Percentiles rank a stretch among this genome's conserved stretches.
These are phyloP conservation scores for Philantomba maxwellii DNA, from an alignment of 2,113 vertebrate genomes.

Conservation along the genomic window DNA sequence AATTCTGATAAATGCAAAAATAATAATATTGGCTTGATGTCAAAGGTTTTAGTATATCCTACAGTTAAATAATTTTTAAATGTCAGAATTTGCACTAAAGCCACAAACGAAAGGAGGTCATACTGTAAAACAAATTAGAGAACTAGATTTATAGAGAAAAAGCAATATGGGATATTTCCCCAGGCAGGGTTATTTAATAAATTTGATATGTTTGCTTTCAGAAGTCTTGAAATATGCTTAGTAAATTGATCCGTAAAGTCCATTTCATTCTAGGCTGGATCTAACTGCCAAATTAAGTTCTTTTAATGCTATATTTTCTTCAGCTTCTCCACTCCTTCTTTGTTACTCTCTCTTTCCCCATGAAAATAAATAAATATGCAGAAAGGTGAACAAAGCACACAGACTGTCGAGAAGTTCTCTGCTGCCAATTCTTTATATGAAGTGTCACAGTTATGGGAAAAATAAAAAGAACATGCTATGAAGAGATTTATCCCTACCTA, in stretches of 20 bases:
- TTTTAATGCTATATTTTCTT: background rate
- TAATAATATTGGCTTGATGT: conserved; percentile 23
- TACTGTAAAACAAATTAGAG: conserved; percentile 58
- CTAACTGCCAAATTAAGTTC: background rate
- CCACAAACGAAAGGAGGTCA: background rate
- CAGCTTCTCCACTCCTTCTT: background rate
- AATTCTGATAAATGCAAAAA: conserved; percentile 24
- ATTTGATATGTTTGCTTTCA: conserved; percentile 19
- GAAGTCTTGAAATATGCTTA: conserved; percentile 35
- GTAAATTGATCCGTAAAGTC: conserved; percentile 6
- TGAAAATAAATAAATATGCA: background rate
- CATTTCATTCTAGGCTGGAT: background rate
- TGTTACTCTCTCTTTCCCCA: background rate
- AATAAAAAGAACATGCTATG: too few species aligned
- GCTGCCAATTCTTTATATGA: background rate
- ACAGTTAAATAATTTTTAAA: conserved; percentile 52
- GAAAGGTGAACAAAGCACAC: background rate
- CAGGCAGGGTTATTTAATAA: conserved; percentile 48
- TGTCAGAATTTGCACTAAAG: conserved; percentile 5
- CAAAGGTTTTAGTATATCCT: conserved; percentile 18
- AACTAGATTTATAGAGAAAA: conserved; percentile 37
- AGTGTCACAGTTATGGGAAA: background rate
- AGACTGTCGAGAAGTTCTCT: background rate
- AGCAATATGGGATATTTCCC: conserved; percentile 17
- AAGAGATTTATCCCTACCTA: background rate